A percentile compares a stretch with the other conserved stretches of the same genome.
Evolutionary conservation across 2,888 invertebrate species (phyloP).

Genomic region (Leptogaster cylindrica): DNA sequence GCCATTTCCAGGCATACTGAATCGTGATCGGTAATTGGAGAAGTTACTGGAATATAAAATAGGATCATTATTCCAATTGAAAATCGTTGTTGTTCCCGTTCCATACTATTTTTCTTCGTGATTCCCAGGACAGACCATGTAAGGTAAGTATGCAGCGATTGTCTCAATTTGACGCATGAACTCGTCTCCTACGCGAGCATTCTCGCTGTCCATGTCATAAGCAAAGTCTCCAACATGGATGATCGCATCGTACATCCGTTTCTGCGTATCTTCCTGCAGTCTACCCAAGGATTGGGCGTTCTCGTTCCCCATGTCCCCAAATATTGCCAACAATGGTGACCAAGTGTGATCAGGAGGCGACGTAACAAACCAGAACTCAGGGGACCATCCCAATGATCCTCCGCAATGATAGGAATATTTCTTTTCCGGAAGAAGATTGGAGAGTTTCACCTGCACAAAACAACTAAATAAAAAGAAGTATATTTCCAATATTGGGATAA

Average conservation of each 20-base stretch:
- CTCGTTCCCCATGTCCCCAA: constrained; percentile 92
- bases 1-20: constrained; percentile 83
- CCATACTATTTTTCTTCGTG: constrained; percentile 81
- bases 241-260: constrained; percentile 81
- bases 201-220: constrained; percentile 86
- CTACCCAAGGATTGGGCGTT: constrained; percentile 85
- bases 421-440: constrained; percentile 67
- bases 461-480: too few species aligned
- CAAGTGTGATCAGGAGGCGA: constrained; percentile 72
- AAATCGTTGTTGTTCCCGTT: not conserved
- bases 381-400: constrained; percentile 82
- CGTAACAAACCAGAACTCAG: constrained; percentile 77
- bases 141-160: constrained; percentile 87
- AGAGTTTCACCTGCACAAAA: constrained; percentile 64
- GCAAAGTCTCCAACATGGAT: constrained; percentile 96
- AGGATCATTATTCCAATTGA: not conserved
- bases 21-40: constrained; percentile 89
- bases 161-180: constrained; percentile 93
- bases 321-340: constrained; percentile 83
- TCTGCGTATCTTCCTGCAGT: constrained; percentile 83
- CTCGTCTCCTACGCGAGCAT: constrained; percentile 85
- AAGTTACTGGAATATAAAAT: constrained; percentile 88
- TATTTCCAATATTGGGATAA: too few species aligned
- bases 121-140: constrained; percentile 91
- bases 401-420: constrained; percentile 84